Percentiles rank a stretch among this genome's conserved stretches.
Evolutionary conservation across 2,888 invertebrate species (phyloP).

Genomic region (Platycheirus albimanus): DNA sequence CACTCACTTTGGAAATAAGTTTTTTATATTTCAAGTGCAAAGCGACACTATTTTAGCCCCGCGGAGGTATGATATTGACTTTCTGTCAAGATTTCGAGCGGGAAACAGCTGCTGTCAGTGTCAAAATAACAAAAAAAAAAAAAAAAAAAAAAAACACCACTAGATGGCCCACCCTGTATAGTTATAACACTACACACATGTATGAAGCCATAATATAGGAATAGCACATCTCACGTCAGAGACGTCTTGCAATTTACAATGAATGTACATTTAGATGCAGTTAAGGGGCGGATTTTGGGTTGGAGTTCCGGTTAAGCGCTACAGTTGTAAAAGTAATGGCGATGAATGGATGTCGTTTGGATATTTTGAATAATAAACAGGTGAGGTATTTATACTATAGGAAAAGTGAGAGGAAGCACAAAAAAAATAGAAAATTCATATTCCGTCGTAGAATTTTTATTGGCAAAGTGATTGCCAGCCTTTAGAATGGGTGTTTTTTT

Average conservation of each 20-base stretch:
- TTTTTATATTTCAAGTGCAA: too few species aligned
- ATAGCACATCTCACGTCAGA: neutral
- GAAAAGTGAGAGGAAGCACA: conserved; percentile 10
- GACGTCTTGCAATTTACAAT: conserved; percentile 37
- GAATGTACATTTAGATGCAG: conserved; percentile 35
- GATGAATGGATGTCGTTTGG: conserved; percentile 39
- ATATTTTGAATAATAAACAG: conserved; percentile 39
- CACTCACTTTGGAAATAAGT: too few species aligned
- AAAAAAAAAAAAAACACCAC: too few species aligned
- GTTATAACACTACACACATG: neutral
- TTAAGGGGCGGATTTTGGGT: neutral
- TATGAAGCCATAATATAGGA: neutral
- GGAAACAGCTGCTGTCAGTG: too few species aligned
- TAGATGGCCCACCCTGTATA: too few species aligned
- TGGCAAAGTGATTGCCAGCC: neutral
- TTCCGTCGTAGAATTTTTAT: neutral
- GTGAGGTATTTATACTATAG: conserved; percentile 25
- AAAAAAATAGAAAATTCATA: conserved; percentile 13
- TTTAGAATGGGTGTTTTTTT: neutral
- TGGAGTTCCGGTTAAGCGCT: conserved; percentile 13
- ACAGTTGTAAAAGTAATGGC: conserved; percentile 29
- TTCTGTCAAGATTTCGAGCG: too few species aligned
- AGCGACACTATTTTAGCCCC: too few species aligned
- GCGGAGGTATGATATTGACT: too few species aligned
- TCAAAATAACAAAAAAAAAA: too few species aligned